phyloP scores from a whole-genome alignment of 1,140 invertebrate genomes.

The Eriosoma lanigerum region DNA sequence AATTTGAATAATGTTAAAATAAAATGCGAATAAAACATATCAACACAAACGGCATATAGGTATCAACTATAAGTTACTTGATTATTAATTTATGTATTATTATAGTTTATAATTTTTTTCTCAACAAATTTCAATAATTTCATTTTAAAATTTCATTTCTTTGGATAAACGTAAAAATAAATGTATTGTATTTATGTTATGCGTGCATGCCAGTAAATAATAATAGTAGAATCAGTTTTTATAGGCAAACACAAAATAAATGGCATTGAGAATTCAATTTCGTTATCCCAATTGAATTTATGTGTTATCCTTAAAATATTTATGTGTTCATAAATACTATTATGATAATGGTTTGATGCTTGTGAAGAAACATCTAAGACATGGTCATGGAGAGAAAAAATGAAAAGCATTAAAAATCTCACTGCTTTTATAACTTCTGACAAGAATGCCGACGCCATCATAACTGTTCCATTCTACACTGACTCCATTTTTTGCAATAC shows the following conservation, averaged over 20 bases:
- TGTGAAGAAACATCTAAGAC: background rate
- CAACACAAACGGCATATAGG: too few relatives aligned
- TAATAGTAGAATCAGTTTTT: background rate
- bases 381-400: background rate
- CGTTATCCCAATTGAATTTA: slow-evolving; percentile 5
- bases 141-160: too few relatives aligned
- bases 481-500: background rate
- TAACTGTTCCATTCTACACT: background rate
- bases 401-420: background rate
- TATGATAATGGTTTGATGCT: too few relatives aligned
- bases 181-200: too few relatives aligned
- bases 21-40: too few relatives aligned
- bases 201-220: background rate
- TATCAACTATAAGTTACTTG: too few relatives aligned
- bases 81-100: too few relatives aligned
- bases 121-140: too few relatives aligned
- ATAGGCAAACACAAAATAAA: background rate
- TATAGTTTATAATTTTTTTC: too few relatives aligned
- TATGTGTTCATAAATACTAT: background rate
- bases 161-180: too few relatives aligned
- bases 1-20: too few relatives aligned
- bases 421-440: slow-evolving; percentile 47
- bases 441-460: slow-evolving; percentile 48
- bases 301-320: background rate
- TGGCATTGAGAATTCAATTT: slow-evolving; percentile 4